A percentile compares a stretch with the other conserved stretches of the same genome.
Conservation (phyloP, 2,113 vertebrate species). For the Turnix velox region DNA sequence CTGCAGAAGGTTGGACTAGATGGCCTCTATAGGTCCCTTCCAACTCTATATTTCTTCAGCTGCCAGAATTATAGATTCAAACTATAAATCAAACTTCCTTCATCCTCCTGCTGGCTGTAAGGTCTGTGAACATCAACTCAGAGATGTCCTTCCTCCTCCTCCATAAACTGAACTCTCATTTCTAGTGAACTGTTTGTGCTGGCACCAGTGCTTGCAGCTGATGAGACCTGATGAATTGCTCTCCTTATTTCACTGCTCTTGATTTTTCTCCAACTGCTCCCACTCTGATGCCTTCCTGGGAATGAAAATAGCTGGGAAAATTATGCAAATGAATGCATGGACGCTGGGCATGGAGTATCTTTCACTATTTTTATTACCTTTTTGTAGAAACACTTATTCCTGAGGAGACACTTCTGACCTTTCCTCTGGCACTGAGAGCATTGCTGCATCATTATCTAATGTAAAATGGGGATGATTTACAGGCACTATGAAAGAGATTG, state of each 20-base stretch:
- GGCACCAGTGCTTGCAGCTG: neutral
- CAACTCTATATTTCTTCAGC: neutral
- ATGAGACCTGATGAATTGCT: neutral
- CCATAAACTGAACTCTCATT: neutral
- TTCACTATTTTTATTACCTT: neutral
- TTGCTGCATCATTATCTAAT: neutral
- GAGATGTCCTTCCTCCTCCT: neutral
- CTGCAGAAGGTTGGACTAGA: too few relatives aligned
- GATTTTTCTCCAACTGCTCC: neutral
- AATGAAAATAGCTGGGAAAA: neutral
- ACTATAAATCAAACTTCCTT: neutral
- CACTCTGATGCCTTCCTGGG: neutral
- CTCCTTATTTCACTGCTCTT: neutral
- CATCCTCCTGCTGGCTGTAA: neutral
- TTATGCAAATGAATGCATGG: neutral
- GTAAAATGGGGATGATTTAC: neutral
- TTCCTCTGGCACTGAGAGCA: neutral
- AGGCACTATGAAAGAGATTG: too few relatives aligned
- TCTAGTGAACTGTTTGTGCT: neutral
- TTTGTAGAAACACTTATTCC: neutral
- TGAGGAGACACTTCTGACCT: neutral
- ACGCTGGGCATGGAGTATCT: neutral
- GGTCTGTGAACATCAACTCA: neutral
- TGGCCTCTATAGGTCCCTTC: too few relatives aligned
- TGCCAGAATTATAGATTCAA: neutral